These are phyloP conservation scores for Heliocidaris erythrogramma DNA, from an alignment of 35 echinoderm and acorn worm genomes.

Conservation along the genomic window DNA sequence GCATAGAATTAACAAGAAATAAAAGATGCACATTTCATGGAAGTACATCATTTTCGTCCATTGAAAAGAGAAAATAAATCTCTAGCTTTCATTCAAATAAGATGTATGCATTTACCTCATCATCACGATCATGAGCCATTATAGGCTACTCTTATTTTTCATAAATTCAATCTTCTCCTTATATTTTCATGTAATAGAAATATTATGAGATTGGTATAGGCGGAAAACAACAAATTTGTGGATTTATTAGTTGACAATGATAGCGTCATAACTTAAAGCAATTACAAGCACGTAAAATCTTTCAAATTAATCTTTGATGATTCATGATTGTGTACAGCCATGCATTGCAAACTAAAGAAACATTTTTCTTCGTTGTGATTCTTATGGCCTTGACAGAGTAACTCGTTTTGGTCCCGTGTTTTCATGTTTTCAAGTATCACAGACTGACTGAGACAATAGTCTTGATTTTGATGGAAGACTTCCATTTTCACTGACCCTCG, in stretches of 20 bases:
- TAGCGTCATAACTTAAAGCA: neutral
- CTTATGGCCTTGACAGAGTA: neutral
- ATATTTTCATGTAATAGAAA: neutral
- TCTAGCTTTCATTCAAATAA: no score
- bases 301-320: neutral
- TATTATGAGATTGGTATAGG: neutral
- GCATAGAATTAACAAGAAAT: no score
- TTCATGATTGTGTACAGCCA: neutral
- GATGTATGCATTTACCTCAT: no score
- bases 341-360: neutral
- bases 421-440: conserved; percentile 11
- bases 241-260: neutral
- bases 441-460: conserved; percentile 15
- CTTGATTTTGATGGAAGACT: conserved; percentile 44
- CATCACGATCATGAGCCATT: no score
- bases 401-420: neutral
- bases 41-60: no score
- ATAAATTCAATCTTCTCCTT: no score
- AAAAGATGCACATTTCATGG: no score
- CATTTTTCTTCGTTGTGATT: neutral
- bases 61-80: no score
- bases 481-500: neutral
- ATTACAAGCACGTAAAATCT: neutral
- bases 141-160: no score
- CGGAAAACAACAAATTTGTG: neutral